Percentiles rank a stretch among this genome's conserved stretches.
Conservation (phyloP, 2,113 vertebrate genomes). For the Psettodes erumei region DNA sequence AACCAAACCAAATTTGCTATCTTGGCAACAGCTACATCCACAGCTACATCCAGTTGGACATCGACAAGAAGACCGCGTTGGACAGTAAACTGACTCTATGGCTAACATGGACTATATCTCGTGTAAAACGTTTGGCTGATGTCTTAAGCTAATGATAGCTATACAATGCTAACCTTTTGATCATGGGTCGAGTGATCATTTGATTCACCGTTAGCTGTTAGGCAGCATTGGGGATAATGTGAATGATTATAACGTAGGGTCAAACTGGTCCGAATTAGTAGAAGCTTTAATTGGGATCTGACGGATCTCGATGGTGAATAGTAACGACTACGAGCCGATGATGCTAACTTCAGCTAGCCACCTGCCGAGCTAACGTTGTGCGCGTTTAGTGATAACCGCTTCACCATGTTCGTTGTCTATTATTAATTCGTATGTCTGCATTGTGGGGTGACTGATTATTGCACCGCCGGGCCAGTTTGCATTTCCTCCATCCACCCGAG, state of each 20-base stretch:
- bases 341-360: constrained; percentile 68
- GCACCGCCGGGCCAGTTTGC: constrained; percentile 11
- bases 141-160: constrained; percentile 65
- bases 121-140: constrained; percentile 42
- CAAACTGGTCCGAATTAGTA: background rate
- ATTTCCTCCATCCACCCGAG: constrained; percentile 24
- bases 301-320: background rate
- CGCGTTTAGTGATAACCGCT: constrained; percentile 44
- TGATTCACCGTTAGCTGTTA: constrained; percentile 3
- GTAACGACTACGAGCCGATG: constrained; percentile 11
- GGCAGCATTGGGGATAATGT: constrained; percentile 25
- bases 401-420: constrained; percentile 44
- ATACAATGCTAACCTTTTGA: constrained; percentile 65
- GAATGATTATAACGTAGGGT: background rate
- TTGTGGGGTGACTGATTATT: constrained; percentile 37
- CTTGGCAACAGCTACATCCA: background rate
- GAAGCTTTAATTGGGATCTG: background rate
- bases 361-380: constrained; percentile 58
- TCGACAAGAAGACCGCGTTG: background rate
- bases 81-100: constrained; percentile 26
- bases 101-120: constrained; percentile 9
- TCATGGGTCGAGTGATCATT: constrained; percentile 45
- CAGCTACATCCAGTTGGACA: too few species aligned
- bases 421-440: constrained; percentile 45
- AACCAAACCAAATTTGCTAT: constrained; percentile 3